Evolutionary conservation across 2,113 vertebrate species (phyloP), one percentile per base, ranked within the genome.

Genomic region (Pseudopodoces humilis): DNA sequence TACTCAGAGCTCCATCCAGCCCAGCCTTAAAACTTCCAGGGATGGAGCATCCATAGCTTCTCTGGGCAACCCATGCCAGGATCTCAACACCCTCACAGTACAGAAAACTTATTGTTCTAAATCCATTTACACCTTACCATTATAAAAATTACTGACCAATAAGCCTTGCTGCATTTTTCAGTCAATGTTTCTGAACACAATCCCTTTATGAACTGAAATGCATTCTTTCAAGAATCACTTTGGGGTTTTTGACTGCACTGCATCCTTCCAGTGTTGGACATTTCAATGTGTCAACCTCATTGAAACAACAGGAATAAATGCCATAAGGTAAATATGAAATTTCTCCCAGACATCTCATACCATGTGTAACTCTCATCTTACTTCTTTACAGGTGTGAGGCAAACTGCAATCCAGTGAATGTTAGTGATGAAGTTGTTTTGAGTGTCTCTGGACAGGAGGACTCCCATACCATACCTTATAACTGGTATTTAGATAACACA

Each of bases 401-500:
- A 68, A 98, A 98, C 92, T 98, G 98, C 59, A 86, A 86, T 19
- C 97, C 96, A 33, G 86, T 97, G 55, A 95, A 97, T 13, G 7
- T 81, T 3, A 77, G 90, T 4, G 65, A 95, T 22, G 96, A 97
- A 0, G 31, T 97, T 20, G 65, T 88, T 74, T 83, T 98, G 76
- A 95, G 68, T 10, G 97, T 97, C 80, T 92, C 96, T 27, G 39
- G 69, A 91, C 93, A 52, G 53, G 68, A 96, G 7, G 89, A 70
- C 31, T 62, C 78, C 37, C 39, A 90, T 2, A 47, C 8, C 2
- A 64, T 75, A 15, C 24, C 15, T 8, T 98, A 98, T 59, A 98
- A 84, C 79, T 98, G 98, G 98, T 98, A 98, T 92, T 95, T 98
- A 72, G 98, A 98, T 35, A 90, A 83, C 13, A 78, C 89, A 0